Percentiles rank a stretch among this genome's conserved stretches.
These are phyloP conservation scores for Corydoras sp. DNA, from an alignment of 2,113 vertebrate genomes.

Conservation along the genomic window DNA sequence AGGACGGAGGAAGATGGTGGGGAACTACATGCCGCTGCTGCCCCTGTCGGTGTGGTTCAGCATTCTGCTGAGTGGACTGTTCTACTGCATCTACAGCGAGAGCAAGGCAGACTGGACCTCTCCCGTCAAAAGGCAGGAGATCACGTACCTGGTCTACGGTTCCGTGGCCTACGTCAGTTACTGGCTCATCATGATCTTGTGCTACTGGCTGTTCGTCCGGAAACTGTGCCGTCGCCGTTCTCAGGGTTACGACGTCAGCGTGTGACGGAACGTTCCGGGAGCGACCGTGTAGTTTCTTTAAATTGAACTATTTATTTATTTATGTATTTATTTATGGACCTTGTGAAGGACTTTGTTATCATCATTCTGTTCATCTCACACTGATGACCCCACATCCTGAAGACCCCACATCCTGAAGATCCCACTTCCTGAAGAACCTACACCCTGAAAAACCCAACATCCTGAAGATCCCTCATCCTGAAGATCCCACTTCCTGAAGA, in stretches of 20 bases:
- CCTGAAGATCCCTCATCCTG: too few species aligned
- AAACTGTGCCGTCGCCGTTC: constrained; percentile 61
- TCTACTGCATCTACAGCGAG: constrained; percentile 68
- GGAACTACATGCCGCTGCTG: constrained; percentile 79
- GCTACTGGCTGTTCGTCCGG: constrained; percentile 76
- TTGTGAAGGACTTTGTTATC: too few species aligned
- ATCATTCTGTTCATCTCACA: too few species aligned
- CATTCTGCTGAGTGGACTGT: constrained; percentile 70
- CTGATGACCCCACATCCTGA: too few species aligned
- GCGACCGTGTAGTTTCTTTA: too few species aligned
- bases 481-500: too few species aligned
- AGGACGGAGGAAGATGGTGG: constrained; percentile 76
- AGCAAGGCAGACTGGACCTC: constrained; percentile 57
- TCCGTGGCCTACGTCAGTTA: constrained; percentile 65
- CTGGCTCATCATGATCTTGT: constrained; percentile 72
- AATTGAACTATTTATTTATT: too few species aligned
- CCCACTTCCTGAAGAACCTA: too few species aligned
- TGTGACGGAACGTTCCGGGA: constrained; percentile 47
- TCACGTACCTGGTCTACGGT: constrained; percentile 66
- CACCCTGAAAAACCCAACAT: too few species aligned
- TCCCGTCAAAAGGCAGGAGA: constrained; percentile 59
- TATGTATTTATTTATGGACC: too few species aligned
- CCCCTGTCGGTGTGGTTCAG: constrained; percentile 77
- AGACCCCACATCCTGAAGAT: too few species aligned
- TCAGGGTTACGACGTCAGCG: constrained; percentile 59